phyloP scores from a whole-genome alignment of 2,888 invertebrate genomes.

The Lysandra bellargus region DNA sequence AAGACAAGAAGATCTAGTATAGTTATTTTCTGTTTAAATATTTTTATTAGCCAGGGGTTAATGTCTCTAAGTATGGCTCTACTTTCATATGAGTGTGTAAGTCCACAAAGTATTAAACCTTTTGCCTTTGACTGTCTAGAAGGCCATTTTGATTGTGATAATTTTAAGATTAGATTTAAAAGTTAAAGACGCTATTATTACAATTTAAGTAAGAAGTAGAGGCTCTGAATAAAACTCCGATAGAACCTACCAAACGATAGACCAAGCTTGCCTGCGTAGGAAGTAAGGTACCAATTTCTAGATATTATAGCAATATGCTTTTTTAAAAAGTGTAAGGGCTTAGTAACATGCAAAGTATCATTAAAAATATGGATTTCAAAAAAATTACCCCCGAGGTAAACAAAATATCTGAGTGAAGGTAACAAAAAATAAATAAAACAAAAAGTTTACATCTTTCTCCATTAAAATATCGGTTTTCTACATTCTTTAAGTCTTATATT shows the following conservation, averaged over 20 bases:
- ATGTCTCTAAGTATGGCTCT: neutral
- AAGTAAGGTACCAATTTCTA: neutral
- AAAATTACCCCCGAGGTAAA: too few relatives aligned
- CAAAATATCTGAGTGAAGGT: too few relatives aligned
- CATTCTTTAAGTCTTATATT: neutral
- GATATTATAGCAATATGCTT: neutral
- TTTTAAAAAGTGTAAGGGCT: neutral
- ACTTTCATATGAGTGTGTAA: neutral
- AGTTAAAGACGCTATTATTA: slow-evolving; percentile 34
- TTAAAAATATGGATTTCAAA: neutral
- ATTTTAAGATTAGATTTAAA: slow-evolving; percentile 42
- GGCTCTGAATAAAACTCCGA: neutral
- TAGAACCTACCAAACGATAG: neutral
- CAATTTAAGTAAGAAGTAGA: slow-evolving; percentile 11
- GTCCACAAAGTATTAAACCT: slow-evolving; percentile 22
- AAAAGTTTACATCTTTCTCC: too few relatives aligned
- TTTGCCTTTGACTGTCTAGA: slow-evolving; percentile 37
- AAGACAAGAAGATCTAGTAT: too few relatives aligned
- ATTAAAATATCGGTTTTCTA: neutral
- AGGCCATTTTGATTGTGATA: slow-evolving; percentile 52
- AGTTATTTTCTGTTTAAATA: too few relatives aligned
- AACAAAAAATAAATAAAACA: too few relatives aligned
- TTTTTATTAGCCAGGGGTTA: too few relatives aligned
- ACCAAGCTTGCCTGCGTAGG: neutral
- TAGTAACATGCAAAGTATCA: neutral